Base-by-base conservation (phyloP, 2,113 vertebrate species). In the Neolamprologus falcicula region DNA sequence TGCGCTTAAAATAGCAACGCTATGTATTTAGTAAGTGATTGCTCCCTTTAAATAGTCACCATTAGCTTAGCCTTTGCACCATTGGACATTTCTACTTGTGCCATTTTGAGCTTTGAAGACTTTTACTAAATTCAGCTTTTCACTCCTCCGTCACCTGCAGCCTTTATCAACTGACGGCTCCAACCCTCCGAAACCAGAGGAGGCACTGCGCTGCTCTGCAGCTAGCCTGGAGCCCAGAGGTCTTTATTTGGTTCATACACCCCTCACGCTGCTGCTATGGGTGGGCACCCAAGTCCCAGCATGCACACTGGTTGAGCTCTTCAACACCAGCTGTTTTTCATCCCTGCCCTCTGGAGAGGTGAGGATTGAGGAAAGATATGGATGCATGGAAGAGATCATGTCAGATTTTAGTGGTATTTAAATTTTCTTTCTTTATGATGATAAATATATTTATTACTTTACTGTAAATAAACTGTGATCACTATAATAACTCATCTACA, bases 291-390 rank as follows among this genome's bases (percentile, higher is more conserved):
- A 83, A 28, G 95, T 95, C 78, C 89, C 95, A 13, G 78, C 88
- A 9, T 73, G 88, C 79, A 82, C 92, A 6, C 88, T 97, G 82
- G 89, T 82, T 2, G 90, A 95, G 52, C 94, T 97, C 88, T 97
- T 97, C 82, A 95, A 95, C 85, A 88, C 84, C 84, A 87, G 88
- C 85, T 95, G 93, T 85, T 96, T 97, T 88, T 94, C 93, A 35
- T 90, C 90, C 3, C 94, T 97, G 91, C 92, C 94, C 13, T 96
- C 96, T 24, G 96, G 97, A 81, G 93, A 97, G 96, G 97, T 97
- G 82, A 90, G 93, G 10, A 52, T n/a, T 33, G 73, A 78, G 26
- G 17, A 50, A 50, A 52, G 24, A 31, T 4, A 3, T 7, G 45
- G 45, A 31, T 31, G 16, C 7, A 31, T 7, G 1, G 16, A 47